Base-by-base conservation (phyloP, 2,113 vertebrate genomes). In the Mellivora capensis region DNA sequence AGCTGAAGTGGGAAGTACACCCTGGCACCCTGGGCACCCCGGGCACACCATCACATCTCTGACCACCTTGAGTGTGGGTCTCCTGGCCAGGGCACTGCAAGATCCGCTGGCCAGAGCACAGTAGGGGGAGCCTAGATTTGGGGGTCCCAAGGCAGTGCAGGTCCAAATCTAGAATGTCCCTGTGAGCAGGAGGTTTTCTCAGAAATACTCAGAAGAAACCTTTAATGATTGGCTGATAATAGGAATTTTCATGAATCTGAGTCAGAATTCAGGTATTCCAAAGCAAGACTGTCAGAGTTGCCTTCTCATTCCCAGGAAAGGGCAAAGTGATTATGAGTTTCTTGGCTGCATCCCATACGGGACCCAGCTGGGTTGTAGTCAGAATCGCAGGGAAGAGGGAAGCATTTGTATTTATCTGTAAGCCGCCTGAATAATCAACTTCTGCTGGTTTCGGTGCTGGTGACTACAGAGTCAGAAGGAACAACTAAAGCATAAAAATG, bases 371-470 rank as follows among this genome's bases (percentile, higher is more conserved):
- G 71, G 2, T 1, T 3, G 23, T 18, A 69, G 59, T 27, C 47
- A 23, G 54, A 52, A 13, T 21, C 14, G 10, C 0, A 27, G 31
- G 2, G 10, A 34, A 72, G 20, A 42, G 15, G 29, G 29, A 42
- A 81, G 8, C 0, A 0, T 52, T 7, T 6, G 5, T 15, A 5
- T 82, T 54, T 29, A n/a, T 20, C n/a, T 49, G n/a, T 52, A 9
- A 18, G 13, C 14, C 27, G 0, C 69, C n/a, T 0, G 57, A 42
- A 52, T 37, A 29, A 59, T 61, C 31, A 14, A n/a, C 52, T 21
- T 23, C 67, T 31, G 13, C 62, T 39, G 52, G 37, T 27, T 49
- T 71, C 42, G 1, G 3, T 1, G 2, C 15, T 72, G 31, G 31
- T 49, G 39, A 2, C 81, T 14, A 25, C 62, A 37, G 27, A 72